Base-by-base conservation (phyloP, 2,797 vertebrate species). In the Coilia nasus region DNA sequence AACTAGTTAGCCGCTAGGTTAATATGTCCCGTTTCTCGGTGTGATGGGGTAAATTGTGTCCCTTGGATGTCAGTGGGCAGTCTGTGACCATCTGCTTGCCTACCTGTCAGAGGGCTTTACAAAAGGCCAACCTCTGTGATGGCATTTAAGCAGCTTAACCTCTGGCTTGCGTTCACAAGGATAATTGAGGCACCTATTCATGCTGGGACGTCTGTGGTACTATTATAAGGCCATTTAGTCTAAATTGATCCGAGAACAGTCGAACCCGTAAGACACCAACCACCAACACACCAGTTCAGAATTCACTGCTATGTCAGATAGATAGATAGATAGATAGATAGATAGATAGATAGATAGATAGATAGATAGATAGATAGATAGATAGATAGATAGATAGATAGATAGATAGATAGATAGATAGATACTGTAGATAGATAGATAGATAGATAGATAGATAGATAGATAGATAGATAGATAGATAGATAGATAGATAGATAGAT, bases 81-180 rank as follows among this genome's bases (percentile, higher is more conserved):
- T 15, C 46, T n/a, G 35, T 46, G n/a, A 84, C 75, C 83, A 84
- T 88, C 87, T 89, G 87, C 54, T 84, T 46, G 23, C 84, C 83
- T 84, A 81, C 83, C 54, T 44, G 75, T 83, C 17, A 71, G n/a
- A 80, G 57, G 50, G 57, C 71, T 67, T 15, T 21, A 35, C 25
- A 75, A n/a, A 60, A 62, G 88, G 81, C 71, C 83, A 64, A 84
- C 47, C 81, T 57, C 83, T 81, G 31, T 80, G 64, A 82, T 46
- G 60, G 56, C 17, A 82, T 82, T 80, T 83, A 44, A 57, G 35
- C 62, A 46, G 46, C 35, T 78, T 78, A 78, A 78, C 71, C 71
- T 78, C 71, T 78, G 71, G 35, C 71, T 44, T 17, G 6, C 1
- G 7, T 17, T 19, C 71, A 78, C 15, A 44, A 14, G 23, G 25